Base-by-base conservation (phyloP, 1,140 invertebrate genomes). In the Zaprionus gabonicus region DNA sequence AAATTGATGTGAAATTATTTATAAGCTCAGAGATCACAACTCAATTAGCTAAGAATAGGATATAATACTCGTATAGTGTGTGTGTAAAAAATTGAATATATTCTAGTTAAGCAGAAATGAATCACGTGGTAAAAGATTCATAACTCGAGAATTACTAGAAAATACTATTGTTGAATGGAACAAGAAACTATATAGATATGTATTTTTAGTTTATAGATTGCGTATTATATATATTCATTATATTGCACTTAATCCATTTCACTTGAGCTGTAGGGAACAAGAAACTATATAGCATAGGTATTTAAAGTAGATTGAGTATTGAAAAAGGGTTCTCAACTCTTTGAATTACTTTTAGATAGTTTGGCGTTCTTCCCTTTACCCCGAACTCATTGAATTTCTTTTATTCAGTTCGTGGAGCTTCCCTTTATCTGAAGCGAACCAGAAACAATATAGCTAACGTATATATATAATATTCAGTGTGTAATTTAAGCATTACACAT, bases 1-100 rank as follows among this genome's bases (percentile, higher is more conserved):
- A 25, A 23, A 51, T 51, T 25, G n/a, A 51, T 51, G 20, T 25
- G 20, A 51, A 51, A 51, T 51, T 25, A 51, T 51, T 51, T 25
- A 51, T 51, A 51, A 51, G 46, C 23, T 51, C 20, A 51, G 25
- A 23, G 41, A 51, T 7, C 46, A 51, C 46, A 51, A 51, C 20
- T 51, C 46, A 51, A 51, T 51, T 51, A 25, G 46, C 46, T 51
- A 51, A 51, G 46, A 51, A 51, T 51, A 51, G 46, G 23, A 23
- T 51, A 13, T 0, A 1, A 17, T 41, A n/a, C n/a, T n/a, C n/a
- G n/a, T n/a, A 46, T 46, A 46, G 41, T 46, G 36, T 38, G 12
- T 38, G 41, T 46, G 46, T 51, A 25, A 25, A 51, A 51, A 23
- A 13, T 51, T 10, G 10, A 51, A 51, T 20, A 13, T 51, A 17